Base-by-base conservation (phyloP, 2,113 vertebrate species). In the Anolis carolinensis region DNA sequence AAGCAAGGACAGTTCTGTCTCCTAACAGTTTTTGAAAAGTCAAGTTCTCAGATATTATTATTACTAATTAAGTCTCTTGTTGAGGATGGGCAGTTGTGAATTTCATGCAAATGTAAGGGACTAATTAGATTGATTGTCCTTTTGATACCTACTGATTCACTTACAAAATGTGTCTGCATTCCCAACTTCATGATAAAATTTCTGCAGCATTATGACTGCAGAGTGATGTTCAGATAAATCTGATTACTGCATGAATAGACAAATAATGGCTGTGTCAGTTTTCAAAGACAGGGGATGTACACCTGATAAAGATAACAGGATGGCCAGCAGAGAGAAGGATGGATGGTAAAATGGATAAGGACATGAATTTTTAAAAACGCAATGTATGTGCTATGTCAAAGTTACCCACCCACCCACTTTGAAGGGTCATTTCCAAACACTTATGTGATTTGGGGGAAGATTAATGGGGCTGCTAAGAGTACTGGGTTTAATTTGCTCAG, bases 111-210 rank as follows among this genome's bases (percentile, higher is more conserved):
- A 95, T 95, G 88, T 92, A 94, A 95, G 88, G 94, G 89, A 95
- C 95, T 96, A 96, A 97, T 96, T 96, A 96, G 94, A 95, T 96
- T 95, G 95, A 96, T 96, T 96, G 94, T 96, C 95, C 96, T 94
- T 96, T 95, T 96, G 96, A 96, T 94, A 95, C 91, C 91, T 96
- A 94, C 92, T 96, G 96, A 95, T 96, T 95, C 96, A 94, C 94
- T 96, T 95, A 94, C 95, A 95, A 95, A 96, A 96, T 94, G 91
- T 92, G 93, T 95, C 93, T 94, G 92, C 94, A 96, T 96, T 95
- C 86, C 92, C 94, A 93, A 94, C 94, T 96, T 95, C 88, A 89
- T 91, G 93, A 95, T 91, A 94, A 95, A 95, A 95, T 91, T 92
- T 93, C 94, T 93, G 95, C 94, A 93, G 95, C 93, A 95, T 92